Evolutionary conservation across 1,140 invertebrate species (phyloP).

Genomic region (Papilio machaon): DNA sequence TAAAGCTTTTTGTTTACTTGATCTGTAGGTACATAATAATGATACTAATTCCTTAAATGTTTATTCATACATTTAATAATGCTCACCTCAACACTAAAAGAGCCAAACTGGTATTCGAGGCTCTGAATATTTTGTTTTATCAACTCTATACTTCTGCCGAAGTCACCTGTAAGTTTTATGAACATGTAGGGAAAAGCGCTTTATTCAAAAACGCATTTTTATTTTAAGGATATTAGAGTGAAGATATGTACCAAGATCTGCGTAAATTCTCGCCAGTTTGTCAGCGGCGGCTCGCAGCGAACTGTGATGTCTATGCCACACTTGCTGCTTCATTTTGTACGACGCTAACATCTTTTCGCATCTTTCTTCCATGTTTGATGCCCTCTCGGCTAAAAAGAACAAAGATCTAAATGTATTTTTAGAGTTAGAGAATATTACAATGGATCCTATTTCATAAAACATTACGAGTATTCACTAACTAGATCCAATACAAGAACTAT

Average conservation of each 20-base stretch:
- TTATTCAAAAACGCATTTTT: too few relatives aligned
- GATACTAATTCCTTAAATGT: not conserved
- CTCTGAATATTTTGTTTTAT: constrained; percentile 77
- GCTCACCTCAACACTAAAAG: constrained; percentile 73
- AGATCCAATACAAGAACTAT: not conserved
- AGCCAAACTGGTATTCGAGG: constrained; percentile 75
- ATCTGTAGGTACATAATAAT: not conserved
- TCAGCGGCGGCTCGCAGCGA: constrained; percentile 59
- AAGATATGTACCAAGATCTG: constrained; percentile 55
- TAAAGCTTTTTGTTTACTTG: too few relatives aligned
- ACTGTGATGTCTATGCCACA: constrained; percentile 64
- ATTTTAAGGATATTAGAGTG: not conserved
- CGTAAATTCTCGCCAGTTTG: constrained; percentile 57
- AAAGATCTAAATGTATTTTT: too few relatives aligned
- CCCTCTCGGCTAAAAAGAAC: constrained; percentile 50
- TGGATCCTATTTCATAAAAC: too few relatives aligned
- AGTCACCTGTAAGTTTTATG: constrained; percentile 63
- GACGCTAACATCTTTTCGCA: constrained; percentile 57
- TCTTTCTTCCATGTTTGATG: constrained; percentile 45
- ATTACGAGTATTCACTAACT: too few relatives aligned
- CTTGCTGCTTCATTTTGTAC: constrained; percentile 63
- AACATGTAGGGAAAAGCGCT: too few relatives aligned
- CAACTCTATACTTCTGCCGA: constrained; percentile 67
- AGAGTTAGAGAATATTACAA: too few relatives aligned
- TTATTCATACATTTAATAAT: constrained; percentile 27